Evolutionary conservation across 2,113 vertebrate genomes (phyloP).

Genomic region (Leucopternis melanops): DNA sequence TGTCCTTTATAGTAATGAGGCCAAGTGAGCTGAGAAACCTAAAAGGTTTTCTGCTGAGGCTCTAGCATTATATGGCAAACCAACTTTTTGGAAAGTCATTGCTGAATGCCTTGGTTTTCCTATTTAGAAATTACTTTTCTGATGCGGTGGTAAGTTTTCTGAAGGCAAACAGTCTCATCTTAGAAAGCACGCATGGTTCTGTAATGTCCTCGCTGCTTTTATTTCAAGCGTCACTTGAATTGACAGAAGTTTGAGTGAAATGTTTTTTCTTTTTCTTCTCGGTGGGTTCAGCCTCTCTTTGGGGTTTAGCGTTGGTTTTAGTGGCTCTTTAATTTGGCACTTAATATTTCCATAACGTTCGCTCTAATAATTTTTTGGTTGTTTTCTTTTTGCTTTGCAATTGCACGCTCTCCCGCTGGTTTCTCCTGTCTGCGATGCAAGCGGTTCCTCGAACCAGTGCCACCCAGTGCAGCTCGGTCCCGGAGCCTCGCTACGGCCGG

Average conservation of each 20-base stretch:
- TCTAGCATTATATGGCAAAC: background rate
- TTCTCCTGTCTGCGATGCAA: background rate
- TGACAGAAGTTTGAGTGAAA: background rate
- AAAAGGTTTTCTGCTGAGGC: background rate
- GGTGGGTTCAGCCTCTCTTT: background rate
- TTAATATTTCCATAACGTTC: rapidly evolving
- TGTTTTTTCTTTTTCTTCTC: background rate
- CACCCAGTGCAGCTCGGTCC: slow-evolving; percentile 95
- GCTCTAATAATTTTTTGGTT: background rate
- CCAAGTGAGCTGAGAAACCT: background rate
- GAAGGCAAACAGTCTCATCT: background rate
- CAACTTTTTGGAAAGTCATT: background rate
- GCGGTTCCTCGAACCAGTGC: slow-evolving; percentile 94
- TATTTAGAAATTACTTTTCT: background rate
- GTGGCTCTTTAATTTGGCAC: rapidly evolving
- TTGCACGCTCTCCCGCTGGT: rapidly evolving
- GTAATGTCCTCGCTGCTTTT: background rate
- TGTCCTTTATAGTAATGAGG: background rate
- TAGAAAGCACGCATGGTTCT: rapidly evolving
- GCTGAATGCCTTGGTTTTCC: background rate
- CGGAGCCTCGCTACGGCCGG: slow-evolving; percentile 89
- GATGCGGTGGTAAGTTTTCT: background rate
- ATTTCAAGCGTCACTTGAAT: background rate
- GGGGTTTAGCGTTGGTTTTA: background rate
- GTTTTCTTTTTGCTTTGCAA: background rate